Evolutionary conservation across 2,113 vertebrate genomes (phyloP).

Genomic region (Chrysemys picta): DNA sequence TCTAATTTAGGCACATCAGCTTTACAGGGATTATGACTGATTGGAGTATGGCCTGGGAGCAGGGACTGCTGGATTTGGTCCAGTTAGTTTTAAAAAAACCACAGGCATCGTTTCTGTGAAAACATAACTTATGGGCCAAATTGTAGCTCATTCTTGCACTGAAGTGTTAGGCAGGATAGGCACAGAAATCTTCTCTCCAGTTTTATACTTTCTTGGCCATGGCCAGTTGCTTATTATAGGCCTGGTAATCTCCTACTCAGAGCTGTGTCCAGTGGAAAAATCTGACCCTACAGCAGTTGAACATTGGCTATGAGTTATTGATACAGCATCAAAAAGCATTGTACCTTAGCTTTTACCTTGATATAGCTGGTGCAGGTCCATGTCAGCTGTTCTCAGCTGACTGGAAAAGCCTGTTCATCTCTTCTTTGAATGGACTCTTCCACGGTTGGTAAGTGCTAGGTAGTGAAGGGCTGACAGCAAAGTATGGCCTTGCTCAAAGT

Average conservation of each 20-base stretch:
- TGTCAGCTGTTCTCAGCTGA: background rate
- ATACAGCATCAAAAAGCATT: background rate
- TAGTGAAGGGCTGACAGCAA: background rate
- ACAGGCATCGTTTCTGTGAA: background rate
- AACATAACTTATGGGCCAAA: background rate
- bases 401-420: background rate
- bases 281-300: background rate
- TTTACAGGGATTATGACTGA: background rate
- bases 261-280: rapidly evolving
- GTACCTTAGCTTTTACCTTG: background rate
- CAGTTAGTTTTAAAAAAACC: background rate
- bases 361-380: background rate
- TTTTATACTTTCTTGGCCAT: background rate
- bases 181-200: rapidly evolving
- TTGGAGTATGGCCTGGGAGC: background rate
- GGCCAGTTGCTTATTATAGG: background rate
- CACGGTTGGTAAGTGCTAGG: background rate
- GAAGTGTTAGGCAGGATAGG: background rate
- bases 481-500: background rate
- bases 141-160: background rate
- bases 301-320: background rate
- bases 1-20: background rate
- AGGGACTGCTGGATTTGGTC: background rate
- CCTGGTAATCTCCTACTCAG: background rate
- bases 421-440: background rate